Conservation (phyloP, 2,113 vertebrate genomes). For the Pristiophorus japonicus region DNA sequence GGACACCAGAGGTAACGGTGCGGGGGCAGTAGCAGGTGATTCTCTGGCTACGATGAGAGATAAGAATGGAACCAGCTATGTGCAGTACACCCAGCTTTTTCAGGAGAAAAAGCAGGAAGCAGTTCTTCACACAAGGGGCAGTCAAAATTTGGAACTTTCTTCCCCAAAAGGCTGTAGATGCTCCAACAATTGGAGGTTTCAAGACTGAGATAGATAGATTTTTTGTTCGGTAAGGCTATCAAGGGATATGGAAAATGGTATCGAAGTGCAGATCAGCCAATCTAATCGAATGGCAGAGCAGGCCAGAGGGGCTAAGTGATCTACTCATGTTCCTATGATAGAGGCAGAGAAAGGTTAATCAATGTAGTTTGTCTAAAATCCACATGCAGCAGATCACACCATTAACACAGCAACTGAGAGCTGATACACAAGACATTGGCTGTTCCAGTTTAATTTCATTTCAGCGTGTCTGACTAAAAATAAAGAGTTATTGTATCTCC, state of each 20-base stretch:
- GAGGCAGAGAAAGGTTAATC: background rate
- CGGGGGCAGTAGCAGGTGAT: too few species aligned
- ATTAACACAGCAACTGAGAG: background rate
- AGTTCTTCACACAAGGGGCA: background rate
- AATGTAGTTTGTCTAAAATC: background rate
- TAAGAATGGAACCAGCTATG: too few species aligned
- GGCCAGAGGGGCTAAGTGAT: too few species aligned
- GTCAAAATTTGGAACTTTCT: background rate
- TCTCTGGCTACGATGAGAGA: too few species aligned
- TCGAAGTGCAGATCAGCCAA: background rate
- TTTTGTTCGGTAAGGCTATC: background rate
- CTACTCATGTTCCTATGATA: background rate
- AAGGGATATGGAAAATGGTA: background rate
- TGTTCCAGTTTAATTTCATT: background rate
- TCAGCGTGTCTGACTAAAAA: too few species aligned
- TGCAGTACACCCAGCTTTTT: too few species aligned
- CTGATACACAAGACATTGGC: background rate
- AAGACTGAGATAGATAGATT: background rate
- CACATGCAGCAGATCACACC: background rate
- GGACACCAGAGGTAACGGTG: too few species aligned
- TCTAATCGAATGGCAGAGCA: background rate
- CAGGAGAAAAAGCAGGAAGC: background rate
- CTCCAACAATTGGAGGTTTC: background rate
- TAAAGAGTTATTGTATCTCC: background rate
- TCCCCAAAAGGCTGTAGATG: too few species aligned